Conservation (phyloP, 2,113 vertebrate species). For the Todiramphus saurophagus region DNA sequence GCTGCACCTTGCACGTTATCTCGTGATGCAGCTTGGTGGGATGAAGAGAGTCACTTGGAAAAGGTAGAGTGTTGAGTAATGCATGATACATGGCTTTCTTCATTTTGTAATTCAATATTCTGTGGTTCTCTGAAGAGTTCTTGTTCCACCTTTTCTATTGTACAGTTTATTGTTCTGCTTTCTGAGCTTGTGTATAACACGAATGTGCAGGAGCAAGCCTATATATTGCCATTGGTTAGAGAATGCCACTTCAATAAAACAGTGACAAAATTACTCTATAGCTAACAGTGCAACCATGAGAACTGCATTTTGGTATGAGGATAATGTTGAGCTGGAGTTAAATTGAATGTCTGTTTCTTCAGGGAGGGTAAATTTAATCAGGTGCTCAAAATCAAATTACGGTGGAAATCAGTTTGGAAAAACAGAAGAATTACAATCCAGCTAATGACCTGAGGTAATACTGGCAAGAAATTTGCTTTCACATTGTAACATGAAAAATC, state of each 20-base stretch:
- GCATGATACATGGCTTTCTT: neutral
- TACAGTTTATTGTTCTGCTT: neutral
- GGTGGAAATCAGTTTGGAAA: slow-evolving; percentile 61
- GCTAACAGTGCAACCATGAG: neutral
- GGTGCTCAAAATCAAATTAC: slow-evolving; percentile 64
- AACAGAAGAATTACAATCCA: slow-evolving; percentile 60
- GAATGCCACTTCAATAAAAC: neutral
- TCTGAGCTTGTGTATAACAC: neutral
- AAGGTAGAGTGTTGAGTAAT: neutral
- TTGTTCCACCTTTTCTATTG: neutral
- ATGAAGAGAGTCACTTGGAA: neutral
- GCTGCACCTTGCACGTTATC: neutral
- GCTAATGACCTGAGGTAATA: slow-evolving; percentile 67
- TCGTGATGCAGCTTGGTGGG: neutral
- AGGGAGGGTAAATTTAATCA: slow-evolving; percentile 64
- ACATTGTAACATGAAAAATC: slow-evolving; percentile 36
- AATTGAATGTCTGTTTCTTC: slow-evolving; percentile 57
- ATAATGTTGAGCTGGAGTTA: neutral
- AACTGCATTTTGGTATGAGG: neutral
- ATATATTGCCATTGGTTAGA: neutral
- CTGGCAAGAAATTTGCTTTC: slow-evolving; percentile 60
- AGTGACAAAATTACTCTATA: neutral
- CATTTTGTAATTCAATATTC: neutral
- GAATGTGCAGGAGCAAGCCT: neutral
- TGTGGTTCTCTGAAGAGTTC: neutral